These are phyloP conservation scores for Gorsachius goisagi DNA, from an alignment of 2,113 vertebrate genomes.

Conservation along the genomic window DNA sequence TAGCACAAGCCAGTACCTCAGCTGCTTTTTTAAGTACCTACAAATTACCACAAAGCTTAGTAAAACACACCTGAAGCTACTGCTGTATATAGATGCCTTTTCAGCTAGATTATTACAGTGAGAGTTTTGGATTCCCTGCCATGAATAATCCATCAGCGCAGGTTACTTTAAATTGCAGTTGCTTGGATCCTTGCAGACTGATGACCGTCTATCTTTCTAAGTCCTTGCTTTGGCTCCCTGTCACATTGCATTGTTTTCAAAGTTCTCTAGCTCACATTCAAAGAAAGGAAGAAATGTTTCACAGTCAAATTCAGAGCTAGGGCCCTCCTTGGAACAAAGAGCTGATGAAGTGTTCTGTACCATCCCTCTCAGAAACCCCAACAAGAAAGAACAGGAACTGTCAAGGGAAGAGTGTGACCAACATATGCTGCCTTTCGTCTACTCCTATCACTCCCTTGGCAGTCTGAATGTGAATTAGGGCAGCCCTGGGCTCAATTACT, in stretches of 20 bases:
- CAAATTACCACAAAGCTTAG: neutral
- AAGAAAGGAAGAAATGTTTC: neutral
- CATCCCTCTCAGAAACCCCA: neutral
- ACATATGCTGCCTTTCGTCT: neutral
- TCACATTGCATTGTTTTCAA: neutral
- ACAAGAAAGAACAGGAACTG: neutral
- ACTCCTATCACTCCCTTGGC: neutral
- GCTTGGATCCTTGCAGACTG: neutral
- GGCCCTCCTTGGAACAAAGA: neutral
- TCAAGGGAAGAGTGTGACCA: neutral
- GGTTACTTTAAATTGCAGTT: conserved; percentile 5
- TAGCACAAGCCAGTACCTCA: rapidly evolving
- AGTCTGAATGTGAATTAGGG: neutral
- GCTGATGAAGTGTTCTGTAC: neutral
- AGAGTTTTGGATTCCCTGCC: neutral
- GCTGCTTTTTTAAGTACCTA: neutral
- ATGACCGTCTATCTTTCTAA: neutral
- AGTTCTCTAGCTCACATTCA: neutral
- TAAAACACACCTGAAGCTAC: neutral
- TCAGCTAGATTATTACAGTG: neutral
- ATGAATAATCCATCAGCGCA: neutral
- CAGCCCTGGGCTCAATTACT: neutral
- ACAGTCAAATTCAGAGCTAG: neutral
- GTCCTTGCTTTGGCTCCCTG: neutral
- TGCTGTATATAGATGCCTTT: neutral